These are phyloP conservation scores for Prietella phreatophila DNA, from an alignment of 2,113 vertebrate genomes.

Conservation along the genomic window DNA sequence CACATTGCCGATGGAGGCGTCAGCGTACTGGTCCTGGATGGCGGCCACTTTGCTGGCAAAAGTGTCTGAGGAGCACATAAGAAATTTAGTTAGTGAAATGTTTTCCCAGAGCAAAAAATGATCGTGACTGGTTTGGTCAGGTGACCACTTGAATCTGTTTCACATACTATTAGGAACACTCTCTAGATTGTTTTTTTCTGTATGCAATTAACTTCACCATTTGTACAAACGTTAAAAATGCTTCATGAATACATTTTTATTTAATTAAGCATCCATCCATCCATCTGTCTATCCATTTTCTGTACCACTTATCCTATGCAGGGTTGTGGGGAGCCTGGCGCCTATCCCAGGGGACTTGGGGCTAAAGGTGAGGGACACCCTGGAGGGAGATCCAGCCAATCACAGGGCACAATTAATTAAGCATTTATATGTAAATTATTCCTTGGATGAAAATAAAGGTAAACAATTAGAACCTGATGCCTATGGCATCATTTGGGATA, in stretches of 20 bases:
- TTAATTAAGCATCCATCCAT: neutral
- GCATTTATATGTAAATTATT: neutral
- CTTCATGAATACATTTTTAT: neutral
- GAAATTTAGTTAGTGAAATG: neutral
- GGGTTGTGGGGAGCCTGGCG: too few relatives aligned
- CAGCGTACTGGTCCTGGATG: conserved; percentile 82
- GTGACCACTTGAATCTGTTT: neutral
- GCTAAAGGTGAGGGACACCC: too few relatives aligned
- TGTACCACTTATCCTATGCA: too few relatives aligned
- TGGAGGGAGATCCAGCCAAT: too few relatives aligned
- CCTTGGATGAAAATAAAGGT: neutral
- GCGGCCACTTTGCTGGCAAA: conserved; percentile 83
- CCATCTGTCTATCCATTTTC: too few relatives aligned
- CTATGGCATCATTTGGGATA: neutral
- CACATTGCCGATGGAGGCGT: conserved; percentile 83
- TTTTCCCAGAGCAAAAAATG: neutral
- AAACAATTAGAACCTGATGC: neutral
- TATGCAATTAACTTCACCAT: neutral
- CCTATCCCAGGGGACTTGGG: too few relatives aligned
- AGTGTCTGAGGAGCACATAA: conserved; percentile 67
- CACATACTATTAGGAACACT: neutral
- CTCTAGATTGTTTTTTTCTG: neutral
- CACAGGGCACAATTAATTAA: too few relatives aligned
- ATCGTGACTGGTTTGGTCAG: neutral
- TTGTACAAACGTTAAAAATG: neutral